phyloP scores from a whole-genome alignment of 35 echinoderm and acorn worm genomes.

The Ophioderma brevispina region DNA sequence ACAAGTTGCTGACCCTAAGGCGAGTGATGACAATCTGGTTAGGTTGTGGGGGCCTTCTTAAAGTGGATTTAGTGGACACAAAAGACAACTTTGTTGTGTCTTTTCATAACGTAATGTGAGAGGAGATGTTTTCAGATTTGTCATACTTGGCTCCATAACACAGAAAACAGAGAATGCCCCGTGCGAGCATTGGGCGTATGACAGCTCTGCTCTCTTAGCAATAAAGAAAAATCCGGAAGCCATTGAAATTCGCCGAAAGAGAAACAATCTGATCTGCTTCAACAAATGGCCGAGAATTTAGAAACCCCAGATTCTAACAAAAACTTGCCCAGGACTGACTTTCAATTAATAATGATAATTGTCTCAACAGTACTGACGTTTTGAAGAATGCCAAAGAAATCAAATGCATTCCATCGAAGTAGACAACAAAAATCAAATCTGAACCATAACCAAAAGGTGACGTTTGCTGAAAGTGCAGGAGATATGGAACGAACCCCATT shows the following conservation, averaged over 20 bases:
- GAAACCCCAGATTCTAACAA: not conserved
- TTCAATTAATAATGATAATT: not conserved
- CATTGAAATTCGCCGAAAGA: conserved; percentile 2
- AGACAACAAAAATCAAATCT: not conserved
- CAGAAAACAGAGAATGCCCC: conserved; percentile 94
- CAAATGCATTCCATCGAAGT: not conserved
- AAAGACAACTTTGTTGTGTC: no score
- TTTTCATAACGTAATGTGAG: not conserved
- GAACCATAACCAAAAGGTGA: not conserved
- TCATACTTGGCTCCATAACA: conserved; percentile 12
- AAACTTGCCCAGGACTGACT: not conserved
- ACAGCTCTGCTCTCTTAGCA: conserved; percentile 71
- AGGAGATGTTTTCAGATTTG: not conserved
- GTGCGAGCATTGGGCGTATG: conserved; percentile 97
- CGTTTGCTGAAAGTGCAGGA: not conserved
- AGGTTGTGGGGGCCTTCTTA: no score
- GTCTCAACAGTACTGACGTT: not conserved
- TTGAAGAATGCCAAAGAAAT: not conserved
- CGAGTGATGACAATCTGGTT: no score
- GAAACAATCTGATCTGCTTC: not conserved
- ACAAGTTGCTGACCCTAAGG: no score
- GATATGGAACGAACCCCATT: no score
- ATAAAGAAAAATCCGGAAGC: conserved; percentile 30
- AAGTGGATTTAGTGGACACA: no score
- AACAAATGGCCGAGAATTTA: not conserved